phyloP scores from a whole-genome alignment of 2,797 vertebrate genomes.

The Orestias chungarensis region DNA sequence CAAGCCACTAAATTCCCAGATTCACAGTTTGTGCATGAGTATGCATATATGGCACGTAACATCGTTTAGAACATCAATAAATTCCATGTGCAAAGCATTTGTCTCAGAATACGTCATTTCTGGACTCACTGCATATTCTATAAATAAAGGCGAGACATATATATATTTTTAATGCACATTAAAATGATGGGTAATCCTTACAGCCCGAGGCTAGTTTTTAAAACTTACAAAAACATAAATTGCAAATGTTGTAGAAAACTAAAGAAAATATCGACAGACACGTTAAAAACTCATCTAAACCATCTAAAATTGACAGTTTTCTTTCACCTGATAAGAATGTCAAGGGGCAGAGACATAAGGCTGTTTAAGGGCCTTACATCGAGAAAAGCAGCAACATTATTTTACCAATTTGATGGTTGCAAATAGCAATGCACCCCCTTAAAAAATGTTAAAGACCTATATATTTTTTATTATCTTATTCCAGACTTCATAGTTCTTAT shows the following conservation, averaged over 20 bases:
- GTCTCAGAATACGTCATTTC: constrained; percentile 26
- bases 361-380: neutral
- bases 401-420: neutral
- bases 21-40: constrained; percentile 10
- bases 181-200: neutral
- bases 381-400: neutral
- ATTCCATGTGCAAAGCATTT: constrained; percentile 36
- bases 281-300: neutral
- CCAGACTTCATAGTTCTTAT: no score
- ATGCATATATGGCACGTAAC: constrained; percentile 1
- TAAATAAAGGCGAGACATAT: neutral
- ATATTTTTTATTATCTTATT: no score
- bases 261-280: no score
- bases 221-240: neutral
- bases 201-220: neutral
- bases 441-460: neutral
- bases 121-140: constrained; percentile 43
- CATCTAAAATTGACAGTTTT: neutral
- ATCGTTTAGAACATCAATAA: neutral
- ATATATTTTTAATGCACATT: constrained; percentile 8
- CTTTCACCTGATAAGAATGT: neutral
- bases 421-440: neutral
- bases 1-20: constrained; percentile 15
- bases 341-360: neutral
- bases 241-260: neutral